These are phyloP conservation scores for Scaptomyza hsui DNA, from an alignment of 1,140 invertebrate genomes.

Conservation along the genomic window DNA sequence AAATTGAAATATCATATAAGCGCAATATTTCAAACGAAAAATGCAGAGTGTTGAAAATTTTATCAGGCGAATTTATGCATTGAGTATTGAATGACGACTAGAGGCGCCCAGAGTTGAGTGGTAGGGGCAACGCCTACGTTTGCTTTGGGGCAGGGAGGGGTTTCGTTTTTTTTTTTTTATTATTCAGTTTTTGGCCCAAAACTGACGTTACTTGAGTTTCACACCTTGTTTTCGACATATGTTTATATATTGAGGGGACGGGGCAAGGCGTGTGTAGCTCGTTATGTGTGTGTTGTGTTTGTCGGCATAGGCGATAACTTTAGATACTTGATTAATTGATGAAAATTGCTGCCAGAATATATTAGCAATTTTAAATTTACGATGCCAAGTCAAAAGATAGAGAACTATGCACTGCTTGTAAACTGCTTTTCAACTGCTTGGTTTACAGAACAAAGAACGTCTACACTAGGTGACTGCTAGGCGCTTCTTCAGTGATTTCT, in stretches of 20 bases:
- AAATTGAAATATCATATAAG: conserved; percentile 77
- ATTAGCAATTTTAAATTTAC: neutral
- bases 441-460: conserved; percentile 1
- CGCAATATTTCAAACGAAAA: conserved; percentile 61
- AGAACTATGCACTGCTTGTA: conserved; percentile 17
- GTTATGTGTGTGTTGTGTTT: conserved; percentile 4
- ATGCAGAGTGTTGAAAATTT: conserved; percentile 62
- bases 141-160: conserved; percentile 6
- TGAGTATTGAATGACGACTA: conserved; percentile 17
- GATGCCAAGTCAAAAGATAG: neutral
- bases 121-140: conserved; percentile 45
- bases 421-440: conserved; percentile 53
- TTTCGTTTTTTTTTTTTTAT: too few relatives aligned
- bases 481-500: neutral
- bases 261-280: conserved; percentile 30
- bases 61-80: conserved; percentile 72
- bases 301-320: conserved; percentile 47
- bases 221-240: conserved; percentile 64
- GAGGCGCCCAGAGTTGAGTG: conserved; percentile 20
- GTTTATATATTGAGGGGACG: conserved; percentile 40
- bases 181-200: conserved; percentile 6
- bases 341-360: conserved; percentile 28
- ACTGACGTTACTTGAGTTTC: conserved; percentile 47
- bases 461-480: neutral
- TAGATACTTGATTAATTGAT: conserved; percentile 66